These are phyloP conservation scores for Perccottus glenii DNA, from an alignment of 2,113 vertebrate genomes.

Conservation along the genomic window DNA sequence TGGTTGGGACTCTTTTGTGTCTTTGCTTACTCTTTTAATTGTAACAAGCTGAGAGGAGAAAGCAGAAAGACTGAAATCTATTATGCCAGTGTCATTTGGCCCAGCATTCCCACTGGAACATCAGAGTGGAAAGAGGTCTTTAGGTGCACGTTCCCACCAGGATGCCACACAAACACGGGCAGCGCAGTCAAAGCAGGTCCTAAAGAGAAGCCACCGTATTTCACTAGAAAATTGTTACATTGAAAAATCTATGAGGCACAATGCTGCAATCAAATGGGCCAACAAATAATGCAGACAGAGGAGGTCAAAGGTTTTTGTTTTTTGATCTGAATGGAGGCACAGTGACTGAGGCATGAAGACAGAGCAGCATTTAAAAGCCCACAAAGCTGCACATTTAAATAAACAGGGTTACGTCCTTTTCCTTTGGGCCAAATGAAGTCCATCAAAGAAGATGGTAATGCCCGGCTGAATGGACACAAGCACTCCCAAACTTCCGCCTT, in stretches of 20 bases:
- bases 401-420: constrained; percentile 77
- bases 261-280: constrained; percentile 64
- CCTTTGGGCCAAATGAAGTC: constrained; percentile 76
- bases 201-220: constrained; percentile 56
- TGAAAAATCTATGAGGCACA: constrained; percentile 64
- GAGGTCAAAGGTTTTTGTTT: constrained; percentile 79
- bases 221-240: constrained; percentile 73
- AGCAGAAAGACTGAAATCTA: constrained; percentile 55
- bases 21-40: constrained; percentile 61
- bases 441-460: constrained; percentile 80
- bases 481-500: constrained; percentile 68
- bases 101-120: constrained; percentile 52
- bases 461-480: constrained; percentile 66
- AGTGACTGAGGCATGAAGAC: constrained; percentile 66
- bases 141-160: constrained; percentile 67
- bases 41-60: constrained; percentile 57
- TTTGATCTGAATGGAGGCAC: constrained; percentile 70
- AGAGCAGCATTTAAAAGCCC: constrained; percentile 74
- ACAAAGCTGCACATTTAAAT: constrained; percentile 80
- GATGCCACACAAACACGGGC: constrained; percentile 32
- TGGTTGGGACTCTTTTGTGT: constrained; percentile 56
- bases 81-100: constrained; percentile 64
- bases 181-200: constrained; percentile 44
- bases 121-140: constrained; percentile 36
- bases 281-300: constrained; percentile 64